Conservation (phyloP, 1,140 invertebrate species). For the Aphelenchoides avenae region DNA sequence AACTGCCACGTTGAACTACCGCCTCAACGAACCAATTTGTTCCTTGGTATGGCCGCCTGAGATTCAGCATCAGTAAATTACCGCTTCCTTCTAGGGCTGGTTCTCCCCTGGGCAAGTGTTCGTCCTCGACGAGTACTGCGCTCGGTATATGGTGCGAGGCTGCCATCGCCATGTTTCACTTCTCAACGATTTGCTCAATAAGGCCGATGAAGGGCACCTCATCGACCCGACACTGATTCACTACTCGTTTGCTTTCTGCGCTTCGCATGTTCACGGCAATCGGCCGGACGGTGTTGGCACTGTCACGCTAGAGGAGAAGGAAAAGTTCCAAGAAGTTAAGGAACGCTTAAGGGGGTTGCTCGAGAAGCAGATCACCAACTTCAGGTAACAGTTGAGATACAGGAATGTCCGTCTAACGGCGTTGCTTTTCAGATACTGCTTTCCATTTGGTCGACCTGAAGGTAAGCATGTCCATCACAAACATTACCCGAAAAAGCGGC, state of each 20-base stretch:
- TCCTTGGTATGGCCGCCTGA: conserved; percentile 68
- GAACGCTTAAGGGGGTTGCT: conserved; percentile 83
- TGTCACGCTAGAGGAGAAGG: conserved; percentile 92
- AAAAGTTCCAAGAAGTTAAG: conserved; percentile 94
- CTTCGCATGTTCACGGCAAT: conserved; percentile 88
- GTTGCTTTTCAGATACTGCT: conserved; percentile 73
- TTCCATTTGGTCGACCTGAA: conserved; percentile 96
- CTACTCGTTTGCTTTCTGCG: conserved; percentile 97
- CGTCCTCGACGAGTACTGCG: conserved; percentile 95
- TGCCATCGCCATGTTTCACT: conserved; percentile 94
- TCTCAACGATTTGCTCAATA: conserved; percentile 86
- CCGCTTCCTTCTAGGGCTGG: conserved; percentile 70
- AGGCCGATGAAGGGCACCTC: conserved; percentile 86
- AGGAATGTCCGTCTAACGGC: conserved; percentile 1
- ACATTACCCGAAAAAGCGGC: neutral
- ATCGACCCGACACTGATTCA: conserved; percentile 97
- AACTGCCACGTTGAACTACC: conserved; percentile 84
- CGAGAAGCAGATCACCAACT: conserved; percentile 98
- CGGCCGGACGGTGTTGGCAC: conserved; percentile 90
- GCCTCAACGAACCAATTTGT: conserved; percentile 91
- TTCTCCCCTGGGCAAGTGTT: conserved; percentile 98
- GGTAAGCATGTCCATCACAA: conserved; percentile 62
- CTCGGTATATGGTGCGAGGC: conserved; percentile 89
- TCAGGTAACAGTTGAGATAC: conserved; percentile 65
- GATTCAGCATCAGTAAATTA: conserved; percentile 61